Conservation (phyloP, 2,797 vertebrate species). For the Phylloscopus collybita region DNA sequence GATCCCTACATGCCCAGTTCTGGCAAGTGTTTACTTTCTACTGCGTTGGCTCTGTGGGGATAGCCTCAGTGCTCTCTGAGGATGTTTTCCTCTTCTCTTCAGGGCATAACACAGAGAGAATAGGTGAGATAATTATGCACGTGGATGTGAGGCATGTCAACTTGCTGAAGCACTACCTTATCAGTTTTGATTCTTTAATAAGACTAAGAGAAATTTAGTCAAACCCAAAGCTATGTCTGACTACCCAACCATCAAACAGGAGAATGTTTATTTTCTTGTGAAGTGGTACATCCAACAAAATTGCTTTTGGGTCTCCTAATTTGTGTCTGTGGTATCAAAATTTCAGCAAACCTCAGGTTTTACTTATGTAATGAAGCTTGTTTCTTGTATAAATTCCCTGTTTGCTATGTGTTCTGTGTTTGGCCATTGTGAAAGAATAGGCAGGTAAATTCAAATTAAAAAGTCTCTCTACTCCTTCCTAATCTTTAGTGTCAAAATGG, state of each 20-base stretch:
- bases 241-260: background rate
- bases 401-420: background rate
- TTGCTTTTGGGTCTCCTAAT: background rate
- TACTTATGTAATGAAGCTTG: background rate
- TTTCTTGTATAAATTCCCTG: background rate
- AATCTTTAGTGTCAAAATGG: background rate
- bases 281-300: background rate
- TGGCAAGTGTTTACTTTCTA: background rate
- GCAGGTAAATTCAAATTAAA: background rate
- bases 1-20: accelerated
- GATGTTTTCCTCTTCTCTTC: background rate
- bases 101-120: background rate
- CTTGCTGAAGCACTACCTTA: background rate
- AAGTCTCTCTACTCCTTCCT: background rate
- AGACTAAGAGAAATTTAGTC: slow-evolving; percentile 25
- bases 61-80: background rate
- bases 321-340: background rate
- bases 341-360: background rate
- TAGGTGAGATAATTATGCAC: slow-evolving; percentile 1
- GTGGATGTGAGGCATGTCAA: background rate
- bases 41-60: background rate
- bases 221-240: background rate
- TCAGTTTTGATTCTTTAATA: slow-evolving; percentile 1
- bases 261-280: background rate
- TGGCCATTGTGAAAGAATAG: background rate